phyloP scores from a whole-genome alignment of 2,113 vertebrate genomes.

The Calypte anna region DNA sequence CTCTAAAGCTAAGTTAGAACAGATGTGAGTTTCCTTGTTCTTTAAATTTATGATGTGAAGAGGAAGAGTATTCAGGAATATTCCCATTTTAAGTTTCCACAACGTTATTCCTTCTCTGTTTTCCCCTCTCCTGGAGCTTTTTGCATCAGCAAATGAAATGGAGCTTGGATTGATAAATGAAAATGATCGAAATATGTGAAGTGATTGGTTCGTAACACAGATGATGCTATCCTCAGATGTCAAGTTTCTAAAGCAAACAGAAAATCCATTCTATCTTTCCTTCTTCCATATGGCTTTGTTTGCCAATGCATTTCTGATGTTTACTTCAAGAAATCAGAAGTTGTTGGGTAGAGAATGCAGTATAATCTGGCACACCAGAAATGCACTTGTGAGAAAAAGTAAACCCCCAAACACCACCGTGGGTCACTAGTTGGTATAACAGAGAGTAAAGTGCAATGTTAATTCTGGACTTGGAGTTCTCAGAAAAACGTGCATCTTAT shows the following conservation, averaged over 20 bases:
- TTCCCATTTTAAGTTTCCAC: neutral
- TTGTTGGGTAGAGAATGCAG: neutral
- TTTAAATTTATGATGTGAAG: slow-evolving; percentile 23
- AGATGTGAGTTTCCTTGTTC: slow-evolving; percentile 29
- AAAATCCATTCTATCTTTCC: slow-evolving; percentile 49
- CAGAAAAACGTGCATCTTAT: fast-evolving
- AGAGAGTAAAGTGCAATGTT: neutral
- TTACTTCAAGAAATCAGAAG: slow-evolving; percentile 45
- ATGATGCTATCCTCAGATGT: slow-evolving; percentile 55
- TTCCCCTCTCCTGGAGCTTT: neutral
- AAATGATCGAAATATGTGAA: slow-evolving; percentile 11
- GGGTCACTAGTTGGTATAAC: neutral
- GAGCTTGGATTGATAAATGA: neutral
- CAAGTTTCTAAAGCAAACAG: slow-evolving; percentile 68
- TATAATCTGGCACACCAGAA: neutral
- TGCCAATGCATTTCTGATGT: slow-evolving; percentile 57
- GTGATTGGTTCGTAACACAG: neutral
- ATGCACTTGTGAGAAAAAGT: neutral
- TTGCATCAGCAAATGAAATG: neutral
- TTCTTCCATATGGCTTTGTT: slow-evolving; percentile 70
- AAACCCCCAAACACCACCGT: neutral
- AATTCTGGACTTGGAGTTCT: neutral
- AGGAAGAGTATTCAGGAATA: neutral
- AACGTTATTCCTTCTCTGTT: neutral
- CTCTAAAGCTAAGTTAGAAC: slow-evolving; percentile 28